Conservation (phyloP, 1,140 invertebrate genomes). For the Eufriesea mexicana region DNA sequence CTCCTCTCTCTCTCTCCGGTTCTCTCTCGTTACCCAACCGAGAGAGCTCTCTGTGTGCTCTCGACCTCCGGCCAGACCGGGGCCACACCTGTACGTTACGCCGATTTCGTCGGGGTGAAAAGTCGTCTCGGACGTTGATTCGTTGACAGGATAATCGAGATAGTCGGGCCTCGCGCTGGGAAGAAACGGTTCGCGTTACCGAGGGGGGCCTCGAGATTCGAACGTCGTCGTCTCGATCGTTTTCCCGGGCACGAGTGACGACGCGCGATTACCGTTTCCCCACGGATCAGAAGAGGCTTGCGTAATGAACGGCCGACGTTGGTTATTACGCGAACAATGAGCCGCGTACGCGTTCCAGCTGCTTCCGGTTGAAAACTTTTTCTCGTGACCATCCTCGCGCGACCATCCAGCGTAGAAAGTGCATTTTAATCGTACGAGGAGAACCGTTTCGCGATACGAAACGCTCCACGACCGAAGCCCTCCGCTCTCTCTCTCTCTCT, state of each 20-base stretch:
- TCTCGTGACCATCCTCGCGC: conserved; percentile 73
- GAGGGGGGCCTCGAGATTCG: no score
- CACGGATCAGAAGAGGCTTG: conserved; percentile 1
- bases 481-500: neutral
- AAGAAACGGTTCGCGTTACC: neutral
- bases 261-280: neutral
- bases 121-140: conserved; percentile 24
- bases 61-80: neutral
- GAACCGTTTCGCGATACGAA: conserved; percentile 49
- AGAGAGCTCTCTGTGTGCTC: no score
- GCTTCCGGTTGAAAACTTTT: conserved; percentile 73
- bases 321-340: conserved; percentile 56
- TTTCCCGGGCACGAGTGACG: neutral
- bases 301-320: conserved; percentile 46
- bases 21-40: neutral
- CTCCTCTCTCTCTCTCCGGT: conserved; percentile 11
- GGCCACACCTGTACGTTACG: conserved; percentile 51
- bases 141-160: conserved; percentile 20
- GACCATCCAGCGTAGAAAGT: conserved; percentile 73
- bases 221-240: neutral
- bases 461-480: no score
- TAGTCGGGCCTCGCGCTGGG: no score
- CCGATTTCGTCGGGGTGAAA: conserved; percentile 22
- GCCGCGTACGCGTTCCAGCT: conserved; percentile 43
- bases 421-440: conserved; percentile 67